phyloP scores from a whole-genome alignment of 2,113 vertebrate species.

The Ptilonorhynchus violaceus region DNA sequence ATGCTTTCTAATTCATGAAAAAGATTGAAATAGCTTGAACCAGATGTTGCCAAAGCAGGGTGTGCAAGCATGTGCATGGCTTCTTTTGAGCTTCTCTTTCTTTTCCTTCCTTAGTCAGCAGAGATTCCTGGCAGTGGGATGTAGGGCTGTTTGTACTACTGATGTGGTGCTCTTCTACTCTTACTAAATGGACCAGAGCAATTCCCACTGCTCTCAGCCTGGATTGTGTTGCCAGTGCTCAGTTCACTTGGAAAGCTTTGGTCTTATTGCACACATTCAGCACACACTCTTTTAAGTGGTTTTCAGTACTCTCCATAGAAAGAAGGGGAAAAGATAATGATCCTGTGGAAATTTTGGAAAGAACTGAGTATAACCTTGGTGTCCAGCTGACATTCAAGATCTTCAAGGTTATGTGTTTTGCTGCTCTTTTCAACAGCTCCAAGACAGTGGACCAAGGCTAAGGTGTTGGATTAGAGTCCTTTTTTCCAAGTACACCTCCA shows the following conservation, averaged over 20 bases:
- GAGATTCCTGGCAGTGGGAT: slow-evolving; percentile 24
- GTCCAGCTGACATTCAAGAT: slow-evolving; percentile 1
- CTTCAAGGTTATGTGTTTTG: background rate
- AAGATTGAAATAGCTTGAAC: background rate
- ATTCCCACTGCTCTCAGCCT: slow-evolving; percentile 14
- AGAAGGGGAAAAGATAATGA: background rate
- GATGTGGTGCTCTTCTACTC: background rate
- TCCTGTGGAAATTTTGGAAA: slow-evolving; percentile 4
- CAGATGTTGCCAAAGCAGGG: background rate
- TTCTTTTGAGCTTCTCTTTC: background rate
- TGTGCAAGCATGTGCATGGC: accelerated
- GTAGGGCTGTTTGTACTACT: background rate
- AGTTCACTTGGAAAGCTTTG: slow-evolving; percentile 18
- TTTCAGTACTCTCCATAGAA: slow-evolving; percentile 25
- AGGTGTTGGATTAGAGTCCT: background rate
- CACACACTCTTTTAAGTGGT: background rate
- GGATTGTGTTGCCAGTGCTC: background rate
- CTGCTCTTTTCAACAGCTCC: background rate
- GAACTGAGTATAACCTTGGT: background rate
- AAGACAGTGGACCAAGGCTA: background rate
- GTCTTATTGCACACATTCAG: background rate
- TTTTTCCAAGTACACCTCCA: background rate
- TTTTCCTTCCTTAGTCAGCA: background rate
- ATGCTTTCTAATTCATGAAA: background rate
- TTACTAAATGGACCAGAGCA: slow-evolving; percentile 32